A percentile compares a stretch with the other conserved stretches of the same genome.
These are phyloP conservation scores for Gobio occitaniae DNA, from an alignment of 2,797 vertebrate genomes.

Conservation along the genomic window DNA sequence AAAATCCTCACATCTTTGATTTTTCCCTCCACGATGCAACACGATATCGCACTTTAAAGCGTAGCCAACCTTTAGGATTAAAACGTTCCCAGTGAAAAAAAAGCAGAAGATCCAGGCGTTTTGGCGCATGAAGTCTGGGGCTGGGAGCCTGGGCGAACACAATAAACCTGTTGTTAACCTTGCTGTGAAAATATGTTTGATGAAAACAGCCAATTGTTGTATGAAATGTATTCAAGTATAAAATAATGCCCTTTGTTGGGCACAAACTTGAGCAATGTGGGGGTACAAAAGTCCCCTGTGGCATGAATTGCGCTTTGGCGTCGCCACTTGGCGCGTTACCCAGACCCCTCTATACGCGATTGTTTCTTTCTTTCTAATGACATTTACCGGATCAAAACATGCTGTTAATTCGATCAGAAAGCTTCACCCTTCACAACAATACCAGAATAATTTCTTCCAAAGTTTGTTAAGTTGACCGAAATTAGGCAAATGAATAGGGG, in stretches of 20 bases:
- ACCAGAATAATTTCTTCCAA: conserved; percentile 98
- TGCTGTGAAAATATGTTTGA: conserved; percentile 99
- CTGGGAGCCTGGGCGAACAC: conserved; percentile 79
- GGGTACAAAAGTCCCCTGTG: conserved; percentile 98
- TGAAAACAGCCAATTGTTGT: conserved; percentile 99
- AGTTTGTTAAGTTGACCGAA: conserved; percentile 99
- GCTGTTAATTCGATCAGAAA: conserved; percentile 99
- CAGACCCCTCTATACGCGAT: conserved; percentile 96
- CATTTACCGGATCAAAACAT: conserved; percentile 99
- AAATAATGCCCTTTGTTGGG: conserved; percentile 99
- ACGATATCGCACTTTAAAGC: conserved; percentile 78
- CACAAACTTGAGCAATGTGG: conserved; percentile 94
- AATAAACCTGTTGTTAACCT: conserved; percentile 94
- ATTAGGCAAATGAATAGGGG: conserved; percentile 99
- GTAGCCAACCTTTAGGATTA: conserved; percentile 78
- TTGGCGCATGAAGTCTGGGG: conserved; percentile 82
- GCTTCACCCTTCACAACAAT: conserved; percentile 98
- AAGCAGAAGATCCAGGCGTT: conserved; percentile 72
- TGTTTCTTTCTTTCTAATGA: conserved; percentile 99
- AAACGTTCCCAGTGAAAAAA: conserved; percentile 72
- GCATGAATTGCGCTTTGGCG: conserved; percentile 96
- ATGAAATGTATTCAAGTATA: conserved; percentile 99
- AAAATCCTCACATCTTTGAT: conserved; percentile 68
- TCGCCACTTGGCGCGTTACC: conserved; percentile 98
- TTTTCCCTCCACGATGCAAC: conserved; percentile 71